Conservation (phyloP, 1,140 invertebrate species). For the Drosophila burlai region DNA sequence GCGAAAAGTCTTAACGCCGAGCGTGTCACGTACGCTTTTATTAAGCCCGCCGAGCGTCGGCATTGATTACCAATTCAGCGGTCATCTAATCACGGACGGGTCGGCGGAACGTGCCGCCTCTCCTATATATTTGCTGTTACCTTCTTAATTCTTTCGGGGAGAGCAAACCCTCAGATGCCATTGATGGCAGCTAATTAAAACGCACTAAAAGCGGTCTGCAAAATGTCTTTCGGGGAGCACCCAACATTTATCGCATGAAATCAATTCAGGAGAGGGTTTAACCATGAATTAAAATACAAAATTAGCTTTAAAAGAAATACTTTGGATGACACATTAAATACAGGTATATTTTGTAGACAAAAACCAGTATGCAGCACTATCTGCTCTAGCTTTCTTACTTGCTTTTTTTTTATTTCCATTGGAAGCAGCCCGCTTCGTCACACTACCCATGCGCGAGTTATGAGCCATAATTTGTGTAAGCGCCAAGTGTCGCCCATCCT, state of each 20-base stretch:
- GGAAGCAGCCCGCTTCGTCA: slow-evolving; percentile 9
- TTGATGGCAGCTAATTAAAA: slow-evolving; percentile 76
- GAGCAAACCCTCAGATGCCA: slow-evolving; percentile 16
- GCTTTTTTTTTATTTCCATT: not conserved
- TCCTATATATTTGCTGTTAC: slow-evolving; percentile 19
- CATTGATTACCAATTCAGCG: slow-evolving; percentile 83
- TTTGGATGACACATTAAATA: too few species aligned
- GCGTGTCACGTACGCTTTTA: slow-evolving; percentile 80
- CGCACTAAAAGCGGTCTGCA: slow-evolving; percentile 63
- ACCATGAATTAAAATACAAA: not conserved
- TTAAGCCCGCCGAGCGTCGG: slow-evolving; percentile 60
- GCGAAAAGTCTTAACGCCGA: slow-evolving; percentile 67
- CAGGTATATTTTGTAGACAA: too few species aligned
- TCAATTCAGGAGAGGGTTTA: not conserved
- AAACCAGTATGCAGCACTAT: not conserved
- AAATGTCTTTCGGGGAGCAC: slow-evolving; percentile 20
- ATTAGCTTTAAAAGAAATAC: too few species aligned
- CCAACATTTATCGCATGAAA: not conserved
- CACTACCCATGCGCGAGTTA: slow-evolving; percentile 64
- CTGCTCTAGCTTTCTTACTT: not conserved
- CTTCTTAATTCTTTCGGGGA: not conserved
- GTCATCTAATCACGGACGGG: slow-evolving; percentile 75
- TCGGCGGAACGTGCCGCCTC: slow-evolving; percentile 51
- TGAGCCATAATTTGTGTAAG: slow-evolving; percentile 80
- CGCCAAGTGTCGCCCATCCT: slow-evolving; percentile 53